These are phyloP conservation scores for Eublepharis macularius DNA, from an alignment of 2,113 vertebrate genomes.

Conservation along the genomic window DNA sequence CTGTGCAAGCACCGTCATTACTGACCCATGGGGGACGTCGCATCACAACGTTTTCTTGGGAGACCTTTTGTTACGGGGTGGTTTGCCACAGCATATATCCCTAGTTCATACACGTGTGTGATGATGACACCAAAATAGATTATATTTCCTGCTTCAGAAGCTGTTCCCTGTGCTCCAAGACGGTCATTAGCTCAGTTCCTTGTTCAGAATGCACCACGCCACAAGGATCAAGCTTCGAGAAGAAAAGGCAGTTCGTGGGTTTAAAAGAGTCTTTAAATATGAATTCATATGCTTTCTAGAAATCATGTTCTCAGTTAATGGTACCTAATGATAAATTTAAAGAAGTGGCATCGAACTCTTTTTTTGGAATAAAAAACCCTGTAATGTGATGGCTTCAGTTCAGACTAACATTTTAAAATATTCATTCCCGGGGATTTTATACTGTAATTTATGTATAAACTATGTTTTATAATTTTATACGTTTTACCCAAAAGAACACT, in stretches of 20 bases:
- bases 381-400: too few species aligned
- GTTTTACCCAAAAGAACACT: too few species aligned
- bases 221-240: not conserved
- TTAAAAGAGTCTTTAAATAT: not conserved
- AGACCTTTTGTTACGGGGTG: too few species aligned
- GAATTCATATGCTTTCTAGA: not conserved
- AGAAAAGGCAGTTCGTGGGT: not conserved
- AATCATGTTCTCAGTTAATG: not conserved
- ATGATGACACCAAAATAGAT: not conserved
- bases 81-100: not conserved
- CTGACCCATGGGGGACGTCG: too few species aligned
- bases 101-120: not conserved
- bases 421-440: too few species aligned
- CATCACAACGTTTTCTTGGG: too few species aligned
- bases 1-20: too few species aligned
- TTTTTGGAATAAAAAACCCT: too few species aligned
- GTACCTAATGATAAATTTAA: not conserved
- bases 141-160: not conserved
- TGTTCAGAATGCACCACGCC: not conserved
- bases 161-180: not conserved
- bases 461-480: too few species aligned
- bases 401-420: too few species aligned
- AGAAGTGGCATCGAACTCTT: not conserved
- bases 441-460: too few species aligned
- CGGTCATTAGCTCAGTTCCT: not conserved